Base-by-base conservation (phyloP, 1,140 invertebrate genomes). In the Andricus grossulariae region DNA sequence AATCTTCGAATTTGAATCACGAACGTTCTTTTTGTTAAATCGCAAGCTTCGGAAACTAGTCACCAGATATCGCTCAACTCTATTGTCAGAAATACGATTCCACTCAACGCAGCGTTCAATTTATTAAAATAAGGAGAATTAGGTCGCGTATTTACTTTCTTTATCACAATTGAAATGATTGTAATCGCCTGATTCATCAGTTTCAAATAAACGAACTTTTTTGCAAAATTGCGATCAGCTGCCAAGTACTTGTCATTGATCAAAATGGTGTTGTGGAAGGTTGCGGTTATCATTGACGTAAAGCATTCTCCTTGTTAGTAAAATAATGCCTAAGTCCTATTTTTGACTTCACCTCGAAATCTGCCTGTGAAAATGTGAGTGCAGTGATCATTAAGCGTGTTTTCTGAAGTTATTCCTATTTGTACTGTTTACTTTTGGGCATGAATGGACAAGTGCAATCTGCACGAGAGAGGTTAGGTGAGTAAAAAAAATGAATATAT, bases 401-500 rank as follows among this genome's bases (percentile, higher is more conserved):
- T 73, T 66, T 45, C 51, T 73, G 72, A 54, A 54, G 50, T 50
- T 51, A 13, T 50, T 57, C 21, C 3, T 32, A 32, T 55, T 74
- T 66, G 39, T 70, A 60, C 13, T 51, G 18, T 12, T 71, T 73
- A 19, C 12, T 70, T 75, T 76, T 78, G 74, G 81, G 66, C 72
- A 90, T 89, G 88, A 90, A 89, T 82, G 87, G 88, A 72, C 88
- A 90, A 82, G 85, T 90, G 75, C 88, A 88, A 72, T 83, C 87
- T 39, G 85, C 89, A 71, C 84, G 86, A 80, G 88, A 90, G 80
- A 90, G 89, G 88, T 90, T 90, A 90, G 88, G 89, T 90, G 77
- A 84, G 88, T 77, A 13, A 71, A 39, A 45, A 12, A 73, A 12
- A 73, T 16, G 49, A 10, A 57, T 75, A 75, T 71, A 52, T 72